Evolutionary conservation across 2,113 vertebrate genomes (phyloP), one percentile per base, ranked within the genome.

Genomic region (Notarius lentiginosus): DNA sequence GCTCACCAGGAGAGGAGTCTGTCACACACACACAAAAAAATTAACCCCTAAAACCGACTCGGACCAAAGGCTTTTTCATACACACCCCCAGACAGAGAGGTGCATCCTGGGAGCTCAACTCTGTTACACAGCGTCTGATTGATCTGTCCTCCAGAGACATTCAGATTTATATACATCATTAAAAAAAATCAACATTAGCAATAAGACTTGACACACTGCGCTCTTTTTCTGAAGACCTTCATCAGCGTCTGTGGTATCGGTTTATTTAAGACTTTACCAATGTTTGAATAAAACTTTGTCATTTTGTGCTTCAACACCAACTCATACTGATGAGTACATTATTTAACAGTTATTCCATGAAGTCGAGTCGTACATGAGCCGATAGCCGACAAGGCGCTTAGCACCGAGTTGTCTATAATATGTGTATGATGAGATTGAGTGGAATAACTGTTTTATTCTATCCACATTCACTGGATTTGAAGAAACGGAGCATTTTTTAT

Each of bases 1-100:
- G 93, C 93, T 94, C 93, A 94, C 94, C 90, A 91, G 94, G 94
- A 95, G 95, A 93, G 92, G 91, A 61, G 87, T 83, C 93, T 93
- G 94, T 93, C 94, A 94, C 87, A 56, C 76, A 56, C 51, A 27
- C 76, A 56, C 76, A 55, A 34, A 80, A 87, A 79, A 88, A 89
- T 91, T 89, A 73, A 79, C 90, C 91, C 90, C 89, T 87, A 88
- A 91, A 94, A 92, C 85, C 70, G 89, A 89, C 91, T 89, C 88
- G 66, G 87, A 90, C 89, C 87, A 55, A 93, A 92, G 91, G 87
- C 88, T 93, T 94, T 93, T 92, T 93, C 94, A 95, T 92, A 92
- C 90, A 92, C 90, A 84, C 91, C 88, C 88, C 86, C 84, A 89
- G 85, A 87, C 82, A 87, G 85, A 89, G 86, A 84, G 88, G 90